Percentiles rank a stretch among this genome's conserved stretches.
Conservation (phyloP, 1,140 invertebrate genomes). For the Heliconius melpomene region DNA sequence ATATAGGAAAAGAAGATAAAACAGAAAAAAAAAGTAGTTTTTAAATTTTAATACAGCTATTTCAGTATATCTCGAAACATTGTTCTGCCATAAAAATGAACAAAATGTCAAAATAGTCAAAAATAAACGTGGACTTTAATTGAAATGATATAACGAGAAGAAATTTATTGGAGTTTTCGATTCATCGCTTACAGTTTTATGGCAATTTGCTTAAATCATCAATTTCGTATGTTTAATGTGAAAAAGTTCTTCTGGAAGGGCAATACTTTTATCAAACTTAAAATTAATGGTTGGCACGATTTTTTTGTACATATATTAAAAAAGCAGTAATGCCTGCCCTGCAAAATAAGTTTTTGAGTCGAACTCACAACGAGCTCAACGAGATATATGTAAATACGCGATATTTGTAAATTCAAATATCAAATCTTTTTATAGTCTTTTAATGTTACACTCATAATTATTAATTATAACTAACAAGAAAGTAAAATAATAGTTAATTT, state of each 20-base stretch:
- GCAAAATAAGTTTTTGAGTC: no score
- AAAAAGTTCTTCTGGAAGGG: background rate
- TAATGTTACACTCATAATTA: no score
- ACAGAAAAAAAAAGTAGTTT: no score
- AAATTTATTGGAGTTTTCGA: conserved; percentile 25
- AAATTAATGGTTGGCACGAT: background rate
- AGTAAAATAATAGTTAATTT: no score
- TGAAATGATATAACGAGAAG: conserved; percentile 10
- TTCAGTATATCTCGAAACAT: background rate
- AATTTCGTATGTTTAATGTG: conserved; percentile 18
- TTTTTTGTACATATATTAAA: no score
- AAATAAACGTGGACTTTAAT: conserved; percentile 6
- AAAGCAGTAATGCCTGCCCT: no score
- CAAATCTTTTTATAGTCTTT: no score
- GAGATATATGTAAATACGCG: no score
- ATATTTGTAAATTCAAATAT: no score
- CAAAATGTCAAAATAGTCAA: background rate
- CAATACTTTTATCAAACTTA: background rate
- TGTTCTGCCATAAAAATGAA: background rate
- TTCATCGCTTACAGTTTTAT: conserved; percentile 23
- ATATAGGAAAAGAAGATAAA: no score
- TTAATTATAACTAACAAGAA: no score
- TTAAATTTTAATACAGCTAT: background rate
- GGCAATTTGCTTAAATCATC: conserved; percentile 20
- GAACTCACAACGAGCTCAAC: no score